Base-by-base conservation (phyloP, 2,113 vertebrate genomes). In the Hucho hucho region DNA sequence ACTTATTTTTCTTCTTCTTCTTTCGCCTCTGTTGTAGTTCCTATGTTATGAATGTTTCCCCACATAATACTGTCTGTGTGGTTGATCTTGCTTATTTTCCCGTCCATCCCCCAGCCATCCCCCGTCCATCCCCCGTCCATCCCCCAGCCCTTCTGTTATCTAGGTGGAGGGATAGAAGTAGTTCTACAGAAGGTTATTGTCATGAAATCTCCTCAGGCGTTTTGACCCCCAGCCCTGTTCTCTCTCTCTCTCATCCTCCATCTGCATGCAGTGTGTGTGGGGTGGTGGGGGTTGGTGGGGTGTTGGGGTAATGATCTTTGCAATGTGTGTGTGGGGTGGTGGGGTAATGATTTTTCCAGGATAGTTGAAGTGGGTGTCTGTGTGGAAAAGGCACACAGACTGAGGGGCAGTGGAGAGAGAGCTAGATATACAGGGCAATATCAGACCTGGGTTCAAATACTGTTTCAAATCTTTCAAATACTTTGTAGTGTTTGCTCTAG, bases 341-440 rank as follows among this genome's bases (percentile, higher is more conserved):
- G 74, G 72, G 76, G 66, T 88, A 88, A 89, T 87, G 85, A 88
- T 89, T 89, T 91, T 90, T 89, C 87, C 87, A 90, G 87, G 87
- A 90, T 82, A 87, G 75, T 82, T 89, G 79, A 85, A 83, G 84
- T 87, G 80, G 79, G 72, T 84, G 81, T 83, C 59, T 68, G 66
- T 66, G 13, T n/a, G 18, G 65, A 37, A 67, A 67, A 64, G n/a
- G 22, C 56, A 24, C 4, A 71, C n/a, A 28, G 68, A 47, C 14
- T 43, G 67, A 70, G 43, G 26, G 63, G n/a, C 22, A 28, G 6
- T 14, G 28, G 69, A 26, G 69, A 53, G n/a, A 59, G n/a, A n/a
- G 16, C 11, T 59, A n/a, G 20, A 61, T 61, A 61, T 61, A 61
- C n/a, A 22, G 58, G 49, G 13, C 49, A 13, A 13, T 53, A 47